These are phyloP conservation scores for Cryptotermes secundus DNA, from an alignment of 1,140 invertebrate genomes.

Conservation along the genomic window DNA sequence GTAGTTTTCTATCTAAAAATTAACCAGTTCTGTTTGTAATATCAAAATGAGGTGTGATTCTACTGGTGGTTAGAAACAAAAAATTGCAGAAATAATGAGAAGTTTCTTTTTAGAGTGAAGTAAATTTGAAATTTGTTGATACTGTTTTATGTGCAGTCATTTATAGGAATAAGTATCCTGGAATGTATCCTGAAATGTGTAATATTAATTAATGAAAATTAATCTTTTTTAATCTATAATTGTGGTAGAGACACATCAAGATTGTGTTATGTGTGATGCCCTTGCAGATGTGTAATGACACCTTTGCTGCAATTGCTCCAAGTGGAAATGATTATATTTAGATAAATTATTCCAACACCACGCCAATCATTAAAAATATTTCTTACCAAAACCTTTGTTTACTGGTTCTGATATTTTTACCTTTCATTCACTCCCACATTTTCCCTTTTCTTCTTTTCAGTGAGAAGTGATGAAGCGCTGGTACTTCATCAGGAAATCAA, in stretches of 20 bases:
- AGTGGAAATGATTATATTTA: neutral
- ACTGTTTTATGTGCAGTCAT: neutral
- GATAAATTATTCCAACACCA: neutral
- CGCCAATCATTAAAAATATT: neutral
- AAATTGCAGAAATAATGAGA: too few relatives aligned
- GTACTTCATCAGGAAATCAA: too few relatives aligned
- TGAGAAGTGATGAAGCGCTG: too few relatives aligned
- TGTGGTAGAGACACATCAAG: neutral
- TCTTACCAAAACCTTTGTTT: neutral
- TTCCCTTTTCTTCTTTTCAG: too few relatives aligned
- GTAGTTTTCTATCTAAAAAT: too few relatives aligned
- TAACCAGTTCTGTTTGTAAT: too few relatives aligned
- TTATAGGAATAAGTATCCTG: too few relatives aligned
- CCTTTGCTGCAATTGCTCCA: neutral
- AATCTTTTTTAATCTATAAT: neutral
- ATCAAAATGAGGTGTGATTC: too few relatives aligned
- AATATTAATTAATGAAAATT: neutral
- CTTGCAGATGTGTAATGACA: neutral
- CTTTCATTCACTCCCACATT: too few relatives aligned
- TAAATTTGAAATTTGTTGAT: neutral
- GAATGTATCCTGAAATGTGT: neutral
- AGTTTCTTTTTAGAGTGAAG: too few relatives aligned
- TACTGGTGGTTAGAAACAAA: too few relatives aligned
- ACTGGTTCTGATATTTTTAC: too few relatives aligned
- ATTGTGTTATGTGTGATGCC: neutral